Evolutionary conservation across 2,888 invertebrate species (phyloP).

Genomic region (Apamea epomidion): DNA sequence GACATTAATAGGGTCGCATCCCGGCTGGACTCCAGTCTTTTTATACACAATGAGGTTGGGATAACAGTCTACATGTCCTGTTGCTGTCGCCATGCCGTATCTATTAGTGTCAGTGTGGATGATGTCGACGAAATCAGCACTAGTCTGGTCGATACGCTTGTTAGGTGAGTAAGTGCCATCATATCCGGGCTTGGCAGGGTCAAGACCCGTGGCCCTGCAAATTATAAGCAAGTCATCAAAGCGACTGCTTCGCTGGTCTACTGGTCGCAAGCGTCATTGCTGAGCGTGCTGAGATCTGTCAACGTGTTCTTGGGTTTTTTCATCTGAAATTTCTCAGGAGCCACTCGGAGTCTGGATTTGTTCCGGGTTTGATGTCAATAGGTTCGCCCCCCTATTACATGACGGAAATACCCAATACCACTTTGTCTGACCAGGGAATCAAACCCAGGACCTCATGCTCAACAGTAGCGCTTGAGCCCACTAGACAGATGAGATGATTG

Average conservation of each 20-base stretch:
- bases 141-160: neutral
- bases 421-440: too few relatives aligned
- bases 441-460: too few relatives aligned
- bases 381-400: too few relatives aligned
- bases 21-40: slow-evolving; percentile 6
- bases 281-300: neutral
- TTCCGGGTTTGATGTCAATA: too few relatives aligned
- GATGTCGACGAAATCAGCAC: slow-evolving; percentile 4
- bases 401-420: too few relatives aligned
- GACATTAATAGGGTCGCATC: neutral
- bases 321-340: too few relatives aligned
- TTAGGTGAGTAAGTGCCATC: neutral
- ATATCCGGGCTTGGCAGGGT: slow-evolving; percentile 4
- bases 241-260: neutral
- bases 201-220: slow-evolving; percentile 26
- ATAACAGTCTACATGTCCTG: slow-evolving; percentile 2
- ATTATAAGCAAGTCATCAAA: slow-evolving; percentile 3
- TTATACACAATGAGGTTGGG: neutral
- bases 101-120: neutral
- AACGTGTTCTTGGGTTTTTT: neutral
- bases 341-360: too few relatives aligned
- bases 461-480: too few relatives aligned
- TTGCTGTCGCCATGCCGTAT: neutral
- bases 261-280: neutral
- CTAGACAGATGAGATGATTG: too few relatives aligned